These are phyloP conservation scores for Falco naumanni DNA, from an alignment of 2,797 vertebrate genomes.

Conservation along the genomic window DNA sequence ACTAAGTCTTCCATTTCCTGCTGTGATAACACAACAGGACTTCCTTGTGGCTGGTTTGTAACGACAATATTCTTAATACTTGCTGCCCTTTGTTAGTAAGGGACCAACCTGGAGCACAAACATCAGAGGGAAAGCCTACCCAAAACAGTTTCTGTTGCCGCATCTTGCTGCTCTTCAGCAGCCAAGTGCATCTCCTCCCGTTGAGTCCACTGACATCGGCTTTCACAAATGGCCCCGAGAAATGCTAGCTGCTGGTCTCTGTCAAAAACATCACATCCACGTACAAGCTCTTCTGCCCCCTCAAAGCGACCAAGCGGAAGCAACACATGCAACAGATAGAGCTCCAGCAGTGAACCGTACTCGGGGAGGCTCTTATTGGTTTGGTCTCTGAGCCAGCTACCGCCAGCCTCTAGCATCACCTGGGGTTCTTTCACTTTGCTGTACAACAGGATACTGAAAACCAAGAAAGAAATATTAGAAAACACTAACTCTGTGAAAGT, in stretches of 20 bases:
- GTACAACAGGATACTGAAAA: conserved; percentile 88
- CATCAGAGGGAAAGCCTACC: conserved; percentile 54
- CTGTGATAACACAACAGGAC: background rate
- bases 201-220: background rate
- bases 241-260: conserved; percentile 76
- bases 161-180: background rate
- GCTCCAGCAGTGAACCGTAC: conserved; percentile 82
- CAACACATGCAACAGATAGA: conserved; percentile 84
- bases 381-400: conserved; percentile 81
- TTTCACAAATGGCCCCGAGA: conserved; percentile 59
- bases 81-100: background rate
- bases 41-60: background rate
- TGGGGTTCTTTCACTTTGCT: conserved; percentile 86
- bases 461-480: background rate
- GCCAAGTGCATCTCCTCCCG: background rate
- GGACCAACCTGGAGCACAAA: background rate
- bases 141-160: conserved; percentile 13
- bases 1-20: background rate
- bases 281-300: conserved; percentile 83
- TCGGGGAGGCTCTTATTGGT: conserved; percentile 75
- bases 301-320: conserved; percentile 81
- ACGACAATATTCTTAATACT: background rate
- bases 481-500: background rate
- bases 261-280: conserved; percentile 66
- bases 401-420: conserved; percentile 80